A percentile compares a stretch with the other conserved stretches of the same genome.
Evolutionary conservation across 2,797 vertebrate genomes (phyloP).

Genomic region (Scarus forsteni): DNA sequence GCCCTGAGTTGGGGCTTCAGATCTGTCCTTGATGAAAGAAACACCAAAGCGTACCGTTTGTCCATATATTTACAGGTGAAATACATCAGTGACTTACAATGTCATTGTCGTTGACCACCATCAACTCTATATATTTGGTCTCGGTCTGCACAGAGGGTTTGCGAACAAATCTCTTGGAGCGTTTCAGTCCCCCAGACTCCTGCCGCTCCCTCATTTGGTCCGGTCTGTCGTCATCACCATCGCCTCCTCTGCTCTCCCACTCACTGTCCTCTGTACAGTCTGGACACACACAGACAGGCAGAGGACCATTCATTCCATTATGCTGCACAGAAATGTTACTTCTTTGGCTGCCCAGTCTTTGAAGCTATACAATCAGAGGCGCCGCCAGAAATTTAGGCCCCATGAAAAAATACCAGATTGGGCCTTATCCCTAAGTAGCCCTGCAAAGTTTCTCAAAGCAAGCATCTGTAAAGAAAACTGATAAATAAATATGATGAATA

Average conservation of each 20-base stretch:
- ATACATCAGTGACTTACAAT: conserved; percentile 62
- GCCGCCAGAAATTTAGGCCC: no score
- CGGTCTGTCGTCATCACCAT: conserved; percentile 44
- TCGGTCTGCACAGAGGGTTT: conserved; percentile 93
- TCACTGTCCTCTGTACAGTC: conserved; percentile 71
- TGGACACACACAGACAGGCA: conserved; percentile 60
- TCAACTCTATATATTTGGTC: conserved; percentile 97
- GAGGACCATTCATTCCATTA: conserved; percentile 17
- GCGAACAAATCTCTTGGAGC: conserved; percentile 79
- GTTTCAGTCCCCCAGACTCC: conserved; percentile 63
- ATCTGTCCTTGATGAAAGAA: background rate
- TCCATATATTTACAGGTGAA: background rate
- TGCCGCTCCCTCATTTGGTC: conserved; percentile 57
- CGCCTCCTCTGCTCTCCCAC: conserved; percentile 64
- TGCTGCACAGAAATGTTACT: background rate
- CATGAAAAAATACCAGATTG: no score
- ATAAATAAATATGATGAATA: no score
- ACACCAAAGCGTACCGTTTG: background rate
- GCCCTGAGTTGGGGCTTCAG: background rate
- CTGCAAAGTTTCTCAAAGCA: no score
- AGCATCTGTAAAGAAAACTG: no score
- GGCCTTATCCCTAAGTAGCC: no score
- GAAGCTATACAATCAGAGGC: no score
- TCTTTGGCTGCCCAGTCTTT: no score
- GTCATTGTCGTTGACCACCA: conserved; percentile 95